phyloP scores from a whole-genome alignment of 2,113 vertebrate genomes.

The Oreochromis tanganicae region DNA sequence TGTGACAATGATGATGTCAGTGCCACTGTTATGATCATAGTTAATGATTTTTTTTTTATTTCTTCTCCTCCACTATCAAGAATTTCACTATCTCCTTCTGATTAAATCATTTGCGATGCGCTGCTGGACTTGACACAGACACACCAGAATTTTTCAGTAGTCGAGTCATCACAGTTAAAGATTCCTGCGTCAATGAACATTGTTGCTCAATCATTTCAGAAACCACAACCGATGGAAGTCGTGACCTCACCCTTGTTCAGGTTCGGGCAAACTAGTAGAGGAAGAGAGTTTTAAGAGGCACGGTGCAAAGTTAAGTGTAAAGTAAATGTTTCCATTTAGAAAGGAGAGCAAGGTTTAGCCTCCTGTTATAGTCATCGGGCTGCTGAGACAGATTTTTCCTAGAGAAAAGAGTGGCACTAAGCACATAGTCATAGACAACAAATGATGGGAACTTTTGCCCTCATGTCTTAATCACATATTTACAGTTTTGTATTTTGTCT shows the following conservation, averaged over 20 bases:
- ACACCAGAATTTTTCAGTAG: conserved; percentile 38
- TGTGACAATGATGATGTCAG: not conserved
- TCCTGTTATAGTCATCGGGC: conserved; percentile 27
- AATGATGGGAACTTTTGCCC: not conserved
- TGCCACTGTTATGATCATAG: not conserved
- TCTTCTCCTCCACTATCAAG: not conserved
- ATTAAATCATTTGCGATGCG: not conserved
- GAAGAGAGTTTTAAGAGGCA: not conserved
- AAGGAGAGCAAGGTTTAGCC: not conserved
- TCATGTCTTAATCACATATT: not conserved
- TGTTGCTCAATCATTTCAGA: conserved; percentile 59
- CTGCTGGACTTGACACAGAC: not conserved
- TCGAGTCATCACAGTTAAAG: conserved; percentile 51
- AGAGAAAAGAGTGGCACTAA: not conserved
- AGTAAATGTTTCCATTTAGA: not conserved
- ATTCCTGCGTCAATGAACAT: conserved; percentile 59
- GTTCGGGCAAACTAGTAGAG: not conserved
- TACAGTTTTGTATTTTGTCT: not conserved
- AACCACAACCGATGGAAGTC: conserved; percentile 59
- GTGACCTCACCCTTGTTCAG: conserved; percentile 41
- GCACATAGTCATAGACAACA: not conserved
- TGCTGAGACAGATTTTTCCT: not conserved
- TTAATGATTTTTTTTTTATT: not conserved
- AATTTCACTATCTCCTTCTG: not conserved
- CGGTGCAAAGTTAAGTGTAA: not conserved